These are phyloP conservation scores for Unio pictorum DNA, from an alignment of 2,888 invertebrate genomes.

Conservation along the genomic window DNA sequence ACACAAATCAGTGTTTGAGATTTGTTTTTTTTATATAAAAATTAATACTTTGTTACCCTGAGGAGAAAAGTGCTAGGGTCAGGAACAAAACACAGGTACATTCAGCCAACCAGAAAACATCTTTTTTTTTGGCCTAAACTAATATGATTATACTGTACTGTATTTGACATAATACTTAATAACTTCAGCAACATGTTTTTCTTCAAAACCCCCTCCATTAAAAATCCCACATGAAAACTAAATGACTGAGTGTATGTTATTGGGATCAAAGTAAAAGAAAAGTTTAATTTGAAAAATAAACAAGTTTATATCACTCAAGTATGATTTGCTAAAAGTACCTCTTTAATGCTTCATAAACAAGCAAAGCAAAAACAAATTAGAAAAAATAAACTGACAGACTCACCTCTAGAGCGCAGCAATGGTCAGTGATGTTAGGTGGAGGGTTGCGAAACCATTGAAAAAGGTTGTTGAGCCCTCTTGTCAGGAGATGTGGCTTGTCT, in stretches of 20 bases:
- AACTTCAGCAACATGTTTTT: too few species aligned
- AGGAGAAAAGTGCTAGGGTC: too few species aligned
- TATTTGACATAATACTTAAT: too few species aligned
- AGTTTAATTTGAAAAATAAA: not conserved
- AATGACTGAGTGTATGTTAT: not conserved
- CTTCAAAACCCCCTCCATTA: too few species aligned
- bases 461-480: conserved; percentile 89
- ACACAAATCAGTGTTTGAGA: too few species aligned
- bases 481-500: conserved; percentile 86
- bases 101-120: too few species aligned
- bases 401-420: conserved; percentile 59
- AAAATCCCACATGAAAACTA: too few species aligned
- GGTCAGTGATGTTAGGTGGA: conserved; percentile 72
- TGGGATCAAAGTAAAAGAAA: not conserved
- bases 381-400: conserved; percentile 1
- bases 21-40: too few species aligned
- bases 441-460: conserved; percentile 76
- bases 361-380: not conserved
- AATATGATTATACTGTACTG: too few species aligned
- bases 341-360: not conserved
- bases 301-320: not conserved
- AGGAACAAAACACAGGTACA: too few species aligned
- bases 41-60: too few species aligned
- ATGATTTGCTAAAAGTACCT: not conserved
- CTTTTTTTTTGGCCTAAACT: too few species aligned